Evolutionary conservation across 2,797 vertebrate species (phyloP), one percentile per base, ranked within the genome.

Genomic region (Spinibarbus caldwelli): DNA sequence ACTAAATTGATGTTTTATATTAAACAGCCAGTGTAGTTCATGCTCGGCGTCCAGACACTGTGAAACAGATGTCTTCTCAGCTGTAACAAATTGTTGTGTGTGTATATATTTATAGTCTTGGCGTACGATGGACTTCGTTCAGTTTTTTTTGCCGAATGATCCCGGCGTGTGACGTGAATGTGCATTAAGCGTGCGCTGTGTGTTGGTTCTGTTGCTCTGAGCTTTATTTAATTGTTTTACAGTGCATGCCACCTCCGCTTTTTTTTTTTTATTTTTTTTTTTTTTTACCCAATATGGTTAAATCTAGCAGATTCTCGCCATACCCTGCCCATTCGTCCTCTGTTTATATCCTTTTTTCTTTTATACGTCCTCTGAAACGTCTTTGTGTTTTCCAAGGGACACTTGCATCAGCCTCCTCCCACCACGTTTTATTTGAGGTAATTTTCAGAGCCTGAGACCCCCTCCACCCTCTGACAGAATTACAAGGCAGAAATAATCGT

Each of bases 1-100:
- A 95, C 96, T 95, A 96, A 96, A 96, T 96, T 96, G 96, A 96
- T 96, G 95, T 96, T 96, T 96, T 96, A 96, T 96, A 95, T 96
- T 95, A 96, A 96, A 95, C 93, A 93, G 95, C 95, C 92, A 95
- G 95, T 95, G 94, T 96, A 96, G 96, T 96, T 96, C 95, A 95
- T 94, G 95, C 96, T 96, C 95, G 94, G 95, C 96, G 95, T 94
- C 96, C 96, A 96, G 94, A 96, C 95, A 52, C 95, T 96, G 94
- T 94, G 86, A 96, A 96, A 96, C 96, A 96, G 96, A 96, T 96
- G 95, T 94, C 96, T 95, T 96, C 95, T 96, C 93, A 94, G 92
- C 94, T 95, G 95, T 95, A 96, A 96, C 96, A 96, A 96, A 96
- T 96, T 95, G 95, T 95, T 89, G 95, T 95, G 94, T n/a, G n/a